Evolutionary conservation across 2,113 vertebrate genomes (phyloP), one percentile per base, ranked within the genome.

Genomic region (Zosterops pallidus): DNA sequence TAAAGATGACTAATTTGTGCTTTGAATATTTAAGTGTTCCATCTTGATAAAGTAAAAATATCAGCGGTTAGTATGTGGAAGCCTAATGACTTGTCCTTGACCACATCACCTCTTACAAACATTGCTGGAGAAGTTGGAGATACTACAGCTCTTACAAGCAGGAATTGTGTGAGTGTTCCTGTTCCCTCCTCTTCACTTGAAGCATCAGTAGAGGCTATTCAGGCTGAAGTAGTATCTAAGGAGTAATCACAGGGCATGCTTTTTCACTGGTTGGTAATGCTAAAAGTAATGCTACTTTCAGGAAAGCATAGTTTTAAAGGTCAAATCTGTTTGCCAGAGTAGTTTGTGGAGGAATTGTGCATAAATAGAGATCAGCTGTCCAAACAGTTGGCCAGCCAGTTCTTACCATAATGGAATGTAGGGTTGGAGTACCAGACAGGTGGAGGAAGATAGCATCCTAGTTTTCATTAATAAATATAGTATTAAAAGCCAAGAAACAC

Each of bases 1-100:
- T 99, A 97, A 95, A 87, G 56, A 89, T 84, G 67, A 82, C 60
- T 70, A n/a, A 72, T 57, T 74, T 94, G 59, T 77, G 39, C 79
- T 92, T 90, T 85, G 72, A 53, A 47, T 83, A 35, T 92, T 87
- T 50, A 74, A 83, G n/a, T 11, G 1, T 68, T 92, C 17, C 21
- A 24, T 82, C 31, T 89, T 86, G 75, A 28, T 83, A 29, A 92
- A 60, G 42, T 83, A 31, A 82, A 80, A 71, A 26, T 24, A 37
- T 74, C 37, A 60, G 7, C 68, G 52, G n/a, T 77, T 72, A 47
- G 25, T 50, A 24, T 57, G 12, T 83, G 50, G 39, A 82, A 83
- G 31, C 35, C 69, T 72, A 42, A 18, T 84, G n/a, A 46, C 31
- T 50, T 75, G 39, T 52, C 53, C 14, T 78, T 84, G 28, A 41